These are phyloP conservation scores for Myrmophylax atrothorax DNA, from an alignment of 2,113 vertebrate species.

Conservation along the genomic window DNA sequence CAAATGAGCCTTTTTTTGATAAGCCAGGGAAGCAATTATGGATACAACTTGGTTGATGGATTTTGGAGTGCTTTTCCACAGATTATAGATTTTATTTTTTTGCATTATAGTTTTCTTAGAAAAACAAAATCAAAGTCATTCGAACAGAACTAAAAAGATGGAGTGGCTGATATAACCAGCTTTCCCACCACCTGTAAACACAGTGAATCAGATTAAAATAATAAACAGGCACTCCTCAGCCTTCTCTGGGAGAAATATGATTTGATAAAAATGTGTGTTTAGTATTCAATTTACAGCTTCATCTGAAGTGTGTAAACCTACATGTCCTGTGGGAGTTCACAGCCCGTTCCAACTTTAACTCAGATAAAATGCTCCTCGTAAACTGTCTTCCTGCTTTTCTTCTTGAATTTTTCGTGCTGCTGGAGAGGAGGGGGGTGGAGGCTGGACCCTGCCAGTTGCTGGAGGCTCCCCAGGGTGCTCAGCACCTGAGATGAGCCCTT, in stretches of 20 bases:
- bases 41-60: constrained; percentile 45
- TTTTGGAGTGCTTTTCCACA: constrained; percentile 32
- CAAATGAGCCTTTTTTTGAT: constrained; percentile 66
- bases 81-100: constrained; percentile 30
- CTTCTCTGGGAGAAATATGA: constrained; percentile 3
- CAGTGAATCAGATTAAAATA: constrained; percentile 41
- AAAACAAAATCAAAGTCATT: constrained; percentile 50
- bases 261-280: constrained; percentile 47
- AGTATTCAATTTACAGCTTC: constrained; percentile 47
- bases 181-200: constrained; percentile 35
- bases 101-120: constrained; percentile 46
- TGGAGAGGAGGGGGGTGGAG: neutral
- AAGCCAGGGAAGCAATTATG: constrained; percentile 62
- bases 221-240: constrained; percentile 1
- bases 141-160: constrained; percentile 2
- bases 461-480: neutral
- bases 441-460: neutral
- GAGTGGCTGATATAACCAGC: constrained; percentile 1
- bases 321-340: neutral
- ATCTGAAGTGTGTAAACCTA: constrained; percentile 36
- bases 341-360: constrained; percentile 8
- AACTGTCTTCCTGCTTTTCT: constrained; percentile 17
- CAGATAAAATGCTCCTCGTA: constrained; percentile 23
- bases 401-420: constrained; percentile 26
- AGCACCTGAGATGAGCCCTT: neutral